Evolutionary conservation across 37 sponge, comb jelly and placozoan species (phyloP).

Genomic region (Axinella damicornis): DNA sequence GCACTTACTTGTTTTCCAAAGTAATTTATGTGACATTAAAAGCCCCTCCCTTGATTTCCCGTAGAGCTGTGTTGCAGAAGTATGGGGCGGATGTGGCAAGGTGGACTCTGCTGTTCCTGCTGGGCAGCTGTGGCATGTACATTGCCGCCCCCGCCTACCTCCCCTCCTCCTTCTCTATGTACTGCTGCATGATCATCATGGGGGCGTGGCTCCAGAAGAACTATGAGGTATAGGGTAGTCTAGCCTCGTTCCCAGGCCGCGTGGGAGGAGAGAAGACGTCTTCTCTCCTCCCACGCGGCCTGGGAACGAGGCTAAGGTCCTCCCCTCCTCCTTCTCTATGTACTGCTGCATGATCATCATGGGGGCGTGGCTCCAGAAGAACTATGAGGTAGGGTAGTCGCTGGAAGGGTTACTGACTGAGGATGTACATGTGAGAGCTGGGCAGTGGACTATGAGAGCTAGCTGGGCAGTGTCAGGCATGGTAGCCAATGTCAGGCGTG

Average conservation of each 20-base stretch:
- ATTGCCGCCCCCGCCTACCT: conserved; percentile 91
- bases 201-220: conserved; percentile 83
- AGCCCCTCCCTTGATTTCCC: neutral
- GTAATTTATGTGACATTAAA: too few relatives aligned
- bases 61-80: conserved; percentile 61
- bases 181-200: conserved; percentile 78
- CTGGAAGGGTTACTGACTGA: too few relatives aligned
- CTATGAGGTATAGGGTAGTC: conserved; percentile 36
- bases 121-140: conserved; percentile 92
- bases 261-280: too few relatives aligned
- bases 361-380: conserved; percentile 83
- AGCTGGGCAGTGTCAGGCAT: too few relatives aligned
- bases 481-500: too few relatives aligned
- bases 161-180: conserved; percentile 95
- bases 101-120: conserved; percentile 62
- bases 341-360: conserved; percentile 82
- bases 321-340: conserved; percentile 96
- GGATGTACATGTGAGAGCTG: too few relatives aligned
- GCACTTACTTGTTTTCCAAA: too few relatives aligned
- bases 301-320: neutral
- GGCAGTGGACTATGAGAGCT: too few relatives aligned
- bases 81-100: conserved; percentile 71
- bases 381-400: conserved; percentile 68
- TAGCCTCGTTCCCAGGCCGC: too few relatives aligned
- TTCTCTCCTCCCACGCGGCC: too few relatives aligned